Conservation (phyloP, 1,140 invertebrate genomes). For the Trissolcus basalis region DNA sequence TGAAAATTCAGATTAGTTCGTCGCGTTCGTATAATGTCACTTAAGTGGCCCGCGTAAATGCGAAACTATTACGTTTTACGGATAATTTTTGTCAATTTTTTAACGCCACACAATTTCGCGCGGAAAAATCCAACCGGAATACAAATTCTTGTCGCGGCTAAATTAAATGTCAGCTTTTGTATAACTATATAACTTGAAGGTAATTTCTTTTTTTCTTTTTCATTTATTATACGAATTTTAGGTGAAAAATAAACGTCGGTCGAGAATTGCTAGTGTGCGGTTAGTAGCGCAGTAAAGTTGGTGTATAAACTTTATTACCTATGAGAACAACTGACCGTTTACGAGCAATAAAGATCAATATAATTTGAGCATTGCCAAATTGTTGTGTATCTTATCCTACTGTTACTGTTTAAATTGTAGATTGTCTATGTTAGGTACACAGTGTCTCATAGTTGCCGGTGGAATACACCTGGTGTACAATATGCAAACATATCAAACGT, state of each 20-base stretch:
- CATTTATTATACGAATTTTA: too few relatives aligned
- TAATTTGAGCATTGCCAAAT: slow-evolving; percentile 14
- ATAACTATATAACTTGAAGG: too few relatives aligned
- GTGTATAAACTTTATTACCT: too few relatives aligned
- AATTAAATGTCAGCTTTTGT: too few relatives aligned
- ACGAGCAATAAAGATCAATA: background rate
- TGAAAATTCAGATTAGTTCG: slow-evolving; percentile 56
- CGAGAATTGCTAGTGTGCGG: too few relatives aligned
- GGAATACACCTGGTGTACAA: slow-evolving; percentile 23
- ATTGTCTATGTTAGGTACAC: slow-evolving; percentile 7
- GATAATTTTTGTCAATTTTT: slow-evolving; percentile 27
- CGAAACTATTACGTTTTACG: slow-evolving; percentile 31
- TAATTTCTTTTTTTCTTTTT: too few relatives aligned
- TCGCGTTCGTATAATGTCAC: slow-evolving; percentile 44
- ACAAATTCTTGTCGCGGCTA: too few relatives aligned
- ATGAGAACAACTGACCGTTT: too few relatives aligned
- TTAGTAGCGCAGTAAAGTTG: too few relatives aligned
- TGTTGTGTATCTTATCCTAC: slow-evolving; percentile 6
- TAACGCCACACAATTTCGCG: background rate
- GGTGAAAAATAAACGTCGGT: too few relatives aligned
- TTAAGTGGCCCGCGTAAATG: slow-evolving; percentile 38
- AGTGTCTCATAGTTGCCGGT: slow-evolving; percentile 15
- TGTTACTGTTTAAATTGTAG: slow-evolving; percentile 17
- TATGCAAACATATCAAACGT: slow-evolving; percentile 14
- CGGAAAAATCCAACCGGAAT: background rate